Evolutionary conservation across 1,140 invertebrate species (phyloP).

Genomic region (Drosophila setifemur): DNA sequence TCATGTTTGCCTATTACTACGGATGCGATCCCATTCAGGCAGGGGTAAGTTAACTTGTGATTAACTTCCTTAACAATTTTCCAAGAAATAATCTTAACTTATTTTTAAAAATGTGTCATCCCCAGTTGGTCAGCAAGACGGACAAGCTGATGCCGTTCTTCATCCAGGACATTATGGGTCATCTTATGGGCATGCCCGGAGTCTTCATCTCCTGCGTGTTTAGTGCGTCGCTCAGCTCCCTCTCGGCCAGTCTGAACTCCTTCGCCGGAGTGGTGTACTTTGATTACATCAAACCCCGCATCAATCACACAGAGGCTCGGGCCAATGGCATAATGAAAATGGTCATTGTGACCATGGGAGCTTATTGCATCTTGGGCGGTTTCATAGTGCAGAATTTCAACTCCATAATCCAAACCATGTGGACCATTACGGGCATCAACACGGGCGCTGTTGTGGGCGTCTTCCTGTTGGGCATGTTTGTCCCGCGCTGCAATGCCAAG

Average conservation of each 20-base stretch:
- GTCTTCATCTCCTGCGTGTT: constrained; percentile 88
- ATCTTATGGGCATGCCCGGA: constrained; percentile 86
- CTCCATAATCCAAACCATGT: constrained; percentile 85
- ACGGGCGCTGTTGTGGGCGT: constrained; percentile 88
- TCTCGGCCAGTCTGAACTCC: constrained; percentile 89
- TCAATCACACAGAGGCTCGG: constrained; percentile 83
- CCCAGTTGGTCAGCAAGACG: constrained; percentile 79
- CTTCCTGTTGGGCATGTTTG: constrained; percentile 89
- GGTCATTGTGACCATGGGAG: constrained; percentile 84
- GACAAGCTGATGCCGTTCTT: constrained; percentile 86
- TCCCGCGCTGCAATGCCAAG: constrained; percentile 86
- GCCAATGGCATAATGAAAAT: constrained; percentile 87
- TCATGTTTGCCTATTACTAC: constrained; percentile 89
- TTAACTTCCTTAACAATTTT: too few relatives aligned
- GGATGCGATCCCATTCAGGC: constrained; percentile 89
- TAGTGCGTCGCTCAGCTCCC: constrained; percentile 87
- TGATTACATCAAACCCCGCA: constrained; percentile 87
- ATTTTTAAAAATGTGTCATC: neutral
- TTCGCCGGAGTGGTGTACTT: constrained; percentile 90
- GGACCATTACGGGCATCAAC: constrained; percentile 86
- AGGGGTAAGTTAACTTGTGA: constrained; percentile 83
- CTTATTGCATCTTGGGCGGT: constrained; percentile 85
- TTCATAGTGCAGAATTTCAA: constrained; percentile 86
- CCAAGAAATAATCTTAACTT: neutral
- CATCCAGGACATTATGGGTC: constrained; percentile 86